Conservation (phyloP, 2,113 vertebrate genomes). For the Clarias batrachus region DNA sequence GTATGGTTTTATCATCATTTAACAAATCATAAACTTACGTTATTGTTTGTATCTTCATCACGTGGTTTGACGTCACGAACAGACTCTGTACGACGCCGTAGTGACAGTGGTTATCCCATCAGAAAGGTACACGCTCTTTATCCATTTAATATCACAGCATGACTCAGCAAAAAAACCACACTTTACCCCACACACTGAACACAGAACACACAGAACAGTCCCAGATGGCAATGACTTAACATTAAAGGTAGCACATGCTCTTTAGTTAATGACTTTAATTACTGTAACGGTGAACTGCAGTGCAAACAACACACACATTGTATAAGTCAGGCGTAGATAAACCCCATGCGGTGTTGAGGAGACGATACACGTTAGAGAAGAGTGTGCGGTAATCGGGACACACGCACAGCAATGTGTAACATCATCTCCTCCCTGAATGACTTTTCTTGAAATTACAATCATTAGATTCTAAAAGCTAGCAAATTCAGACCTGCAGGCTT, state of each 20-base stretch:
- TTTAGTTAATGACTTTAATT: conserved; percentile 3
- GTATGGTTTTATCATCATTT: conserved; percentile 20
- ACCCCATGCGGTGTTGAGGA: neutral
- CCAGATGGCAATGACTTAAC: conserved; percentile 24
- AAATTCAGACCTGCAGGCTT: neutral
- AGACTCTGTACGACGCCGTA: conserved; percentile 83
- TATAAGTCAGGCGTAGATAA: conserved; percentile 3
- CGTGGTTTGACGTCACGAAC: conserved; percentile 80
- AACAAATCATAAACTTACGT: conserved; percentile 67
- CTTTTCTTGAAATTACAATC: neutral
- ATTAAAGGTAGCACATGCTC: conserved; percentile 1
- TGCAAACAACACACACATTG: neutral
- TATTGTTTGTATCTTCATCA: conserved; percentile 74
- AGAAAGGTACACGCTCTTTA: conserved; percentile 79
- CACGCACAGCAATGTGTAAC: neutral
- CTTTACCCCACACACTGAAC: neutral
- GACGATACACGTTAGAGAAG: neutral
- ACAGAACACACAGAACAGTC: conserved; percentile 23
- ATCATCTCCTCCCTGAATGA: neutral
- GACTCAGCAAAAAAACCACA: conserved; percentile 51
- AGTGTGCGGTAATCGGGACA: neutral
- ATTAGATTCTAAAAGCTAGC: no score
- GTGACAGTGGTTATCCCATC: conserved; percentile 85
- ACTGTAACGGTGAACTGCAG: neutral
- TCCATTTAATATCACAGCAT: conserved; percentile 69